Conservation (phyloP, 1,140 invertebrate genomes). For the Eumaeus atala region DNA sequence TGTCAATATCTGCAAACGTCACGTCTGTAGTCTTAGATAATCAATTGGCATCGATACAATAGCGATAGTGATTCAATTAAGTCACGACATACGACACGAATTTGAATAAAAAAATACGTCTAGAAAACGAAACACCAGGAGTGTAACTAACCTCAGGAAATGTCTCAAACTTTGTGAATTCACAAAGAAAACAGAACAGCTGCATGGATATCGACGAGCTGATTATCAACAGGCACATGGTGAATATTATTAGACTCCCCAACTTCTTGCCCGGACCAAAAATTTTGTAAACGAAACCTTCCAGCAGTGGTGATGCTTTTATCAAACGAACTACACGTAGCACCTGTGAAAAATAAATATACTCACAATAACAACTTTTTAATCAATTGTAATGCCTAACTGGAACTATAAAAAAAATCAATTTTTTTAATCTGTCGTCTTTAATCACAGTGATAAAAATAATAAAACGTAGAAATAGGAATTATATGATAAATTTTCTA, state of each 20-base stretch:
- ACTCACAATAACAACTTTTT: no score
- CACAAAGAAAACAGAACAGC: slow-evolving; percentile 95
- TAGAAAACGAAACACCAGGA: slow-evolving; percentile 13
- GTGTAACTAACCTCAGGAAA: slow-evolving; percentile 91
- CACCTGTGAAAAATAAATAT: slow-evolving; percentile 77
- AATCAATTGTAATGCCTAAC: no score
- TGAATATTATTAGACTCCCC: slow-evolving; percentile 98
- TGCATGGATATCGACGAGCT: slow-evolving; percentile 99
- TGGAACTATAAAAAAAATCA: no score
- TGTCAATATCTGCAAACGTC: no score
- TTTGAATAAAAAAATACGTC: background rate
- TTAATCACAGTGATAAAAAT: no score
- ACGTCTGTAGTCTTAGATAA: no score
- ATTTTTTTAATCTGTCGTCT: no score
- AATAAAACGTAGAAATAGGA: no score
- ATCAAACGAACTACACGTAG: slow-evolving; percentile 95
- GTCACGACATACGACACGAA: no score
- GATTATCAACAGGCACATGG: slow-evolving; percentile 98
- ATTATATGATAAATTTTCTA: no score
- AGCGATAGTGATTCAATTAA: no score
- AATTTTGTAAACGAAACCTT: slow-evolving; percentile 99
- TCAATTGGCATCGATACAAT: no score
- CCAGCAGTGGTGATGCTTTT: slow-evolving; percentile 98
- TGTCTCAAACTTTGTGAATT: slow-evolving; percentile 98
- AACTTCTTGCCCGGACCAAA: slow-evolving; percentile 99